Base-by-base conservation (phyloP, 2,797 vertebrate genomes). In the Phoeniculus purpureus region DNA sequence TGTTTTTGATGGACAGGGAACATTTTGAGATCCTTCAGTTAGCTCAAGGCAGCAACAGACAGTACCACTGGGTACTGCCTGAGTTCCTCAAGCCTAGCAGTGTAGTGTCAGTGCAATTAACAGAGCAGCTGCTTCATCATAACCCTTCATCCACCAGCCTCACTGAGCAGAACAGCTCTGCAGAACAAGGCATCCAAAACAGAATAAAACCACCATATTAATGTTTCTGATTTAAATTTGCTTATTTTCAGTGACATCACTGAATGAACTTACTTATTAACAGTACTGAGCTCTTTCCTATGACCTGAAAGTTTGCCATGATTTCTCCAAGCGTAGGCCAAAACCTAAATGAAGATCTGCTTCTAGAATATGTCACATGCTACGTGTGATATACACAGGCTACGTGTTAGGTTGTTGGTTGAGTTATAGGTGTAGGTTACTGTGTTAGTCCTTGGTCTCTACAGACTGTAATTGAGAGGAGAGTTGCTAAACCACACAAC, bases 401-500 rank as follows among this genome's bases (percentile, higher is more conserved):
- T 43, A 43, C 16, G 43, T 6, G 43, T 11, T 43, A 15, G 43
- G 43, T 16, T 43, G 43, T 43, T 43, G 43, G 43, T 43, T 6
- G 13, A 43, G 43, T 14, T 43, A 16, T 43, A 43, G 43, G 43
- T 6, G 16, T 43, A 43, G 43, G 43, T 43, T 43, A 43, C 43
- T 16, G 16, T 43, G 43, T 15, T 43, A 43, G 43, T 43, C 96
- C 86, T 91, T 68, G 90, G 91, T 89, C 84, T 91, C 65, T 82
- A 71, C 66, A 84, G 89, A 86, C 96, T 84, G 74, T 94, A 90
- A 87, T 7, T 75, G 70, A 81, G 74, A 59, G 74, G 80, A 56
- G 47, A 94, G 70, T 34, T 93, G 79, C 51, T 93, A 94, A 96
- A 95, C 72, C 54, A 89, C 67, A 93, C 47, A 89, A 93, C 95